Percentiles rank a stretch among this genome's conserved stretches.
These are phyloP conservation scores for Parnassius apollo DNA, from an alignment of 2,888 invertebrate genomes.

Conservation along the genomic window DNA sequence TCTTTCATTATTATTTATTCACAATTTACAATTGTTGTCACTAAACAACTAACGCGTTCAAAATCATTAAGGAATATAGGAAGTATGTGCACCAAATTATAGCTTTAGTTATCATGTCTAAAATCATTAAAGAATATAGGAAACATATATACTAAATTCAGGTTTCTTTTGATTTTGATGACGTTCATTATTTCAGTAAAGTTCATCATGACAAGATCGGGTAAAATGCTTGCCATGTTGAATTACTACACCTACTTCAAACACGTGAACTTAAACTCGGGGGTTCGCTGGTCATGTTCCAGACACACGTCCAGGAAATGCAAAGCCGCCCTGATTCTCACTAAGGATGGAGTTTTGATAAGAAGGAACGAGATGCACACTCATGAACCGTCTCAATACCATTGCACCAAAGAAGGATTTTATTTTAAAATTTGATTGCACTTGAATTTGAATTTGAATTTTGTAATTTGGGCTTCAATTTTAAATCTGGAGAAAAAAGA, in stretches of 20 bases:
- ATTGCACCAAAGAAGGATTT: conserved; percentile 1
- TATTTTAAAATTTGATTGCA: conserved; percentile 12
- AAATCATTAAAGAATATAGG: too few species aligned
- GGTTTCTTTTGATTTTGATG: conserved; percentile 2
- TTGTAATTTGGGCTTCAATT: too few species aligned
- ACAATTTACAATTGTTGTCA: too few species aligned
- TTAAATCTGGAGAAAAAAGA: too few species aligned
- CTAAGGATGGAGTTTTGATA: conserved; percentile 25
- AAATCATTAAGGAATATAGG: too few species aligned
- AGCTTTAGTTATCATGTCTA: too few species aligned
- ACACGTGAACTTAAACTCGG: conserved; percentile 20
- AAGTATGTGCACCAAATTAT: too few species aligned
- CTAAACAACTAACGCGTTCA: neutral
- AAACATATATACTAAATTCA: too few species aligned
- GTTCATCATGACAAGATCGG: conserved; percentile 22
- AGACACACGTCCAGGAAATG: conserved; percentile 32
- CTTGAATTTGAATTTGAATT: too few species aligned
- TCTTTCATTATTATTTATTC: neutral
- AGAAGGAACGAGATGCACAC: conserved; percentile 31
- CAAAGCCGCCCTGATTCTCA: conserved; percentile 31
- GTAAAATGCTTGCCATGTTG: conserved; percentile 25
- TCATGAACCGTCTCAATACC: conserved; percentile 29
- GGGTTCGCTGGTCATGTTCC: conserved; percentile 30
- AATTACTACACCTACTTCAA: conserved; percentile 31
- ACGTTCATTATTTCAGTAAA: conserved; percentile 16